These are phyloP conservation scores for Augochlora pura DNA, from an alignment of 1,140 invertebrate genomes.

Conservation along the genomic window DNA sequence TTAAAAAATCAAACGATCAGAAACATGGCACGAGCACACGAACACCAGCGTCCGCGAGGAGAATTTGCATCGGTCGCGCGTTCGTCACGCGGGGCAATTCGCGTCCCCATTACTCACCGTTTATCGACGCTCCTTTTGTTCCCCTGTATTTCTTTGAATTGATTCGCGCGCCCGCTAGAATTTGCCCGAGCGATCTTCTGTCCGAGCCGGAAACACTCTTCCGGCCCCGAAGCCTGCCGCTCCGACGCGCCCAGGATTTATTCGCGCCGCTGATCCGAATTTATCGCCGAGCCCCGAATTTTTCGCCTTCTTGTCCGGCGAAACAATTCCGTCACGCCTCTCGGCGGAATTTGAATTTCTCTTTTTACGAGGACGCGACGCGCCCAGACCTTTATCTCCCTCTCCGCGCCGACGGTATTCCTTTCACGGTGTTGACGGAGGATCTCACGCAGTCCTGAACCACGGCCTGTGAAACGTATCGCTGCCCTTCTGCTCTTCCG, in stretches of 20 bases:
- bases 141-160: conserved; percentile 28
- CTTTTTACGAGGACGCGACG: neutral
- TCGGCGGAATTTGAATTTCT: neutral
- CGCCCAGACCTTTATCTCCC: neutral
- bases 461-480: no score
- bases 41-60: neutral
- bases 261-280: conserved; percentile 27
- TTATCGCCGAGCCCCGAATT: conserved; percentile 19
- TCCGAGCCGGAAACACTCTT: neutral
- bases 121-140: conserved; percentile 43
- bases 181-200: neutral
- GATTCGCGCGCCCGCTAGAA: neutral
- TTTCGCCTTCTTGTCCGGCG: conserved; percentile 1
- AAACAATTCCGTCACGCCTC: neutral
- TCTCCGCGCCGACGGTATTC: neutral
- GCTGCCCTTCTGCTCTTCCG: no score
- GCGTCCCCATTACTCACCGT: conserved; percentile 62
- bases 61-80: conserved; percentile 48
- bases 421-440: neutral
- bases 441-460: no score
- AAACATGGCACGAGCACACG: no score
- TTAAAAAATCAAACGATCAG: no score
- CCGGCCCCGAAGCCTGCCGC: conserved; percentile 1
- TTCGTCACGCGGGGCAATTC: conserved; percentile 56
- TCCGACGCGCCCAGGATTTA: conserved; percentile 35